These are phyloP conservation scores for Sycobia sp. DNA, from an alignment of 1,140 invertebrate species.

Conservation along the genomic window DNA sequence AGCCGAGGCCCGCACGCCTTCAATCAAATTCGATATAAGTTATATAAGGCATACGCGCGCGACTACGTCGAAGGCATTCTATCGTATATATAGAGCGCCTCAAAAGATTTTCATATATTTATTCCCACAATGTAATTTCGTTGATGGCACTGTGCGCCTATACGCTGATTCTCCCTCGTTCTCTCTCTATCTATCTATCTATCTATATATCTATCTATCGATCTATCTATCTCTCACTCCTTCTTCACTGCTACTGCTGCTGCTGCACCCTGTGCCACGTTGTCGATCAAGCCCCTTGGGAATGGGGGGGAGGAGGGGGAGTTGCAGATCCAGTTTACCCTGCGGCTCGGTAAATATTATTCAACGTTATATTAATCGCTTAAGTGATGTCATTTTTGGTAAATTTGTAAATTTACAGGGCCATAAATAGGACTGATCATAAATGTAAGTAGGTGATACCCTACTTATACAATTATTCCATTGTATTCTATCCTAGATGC, in stretches of 20 bases:
- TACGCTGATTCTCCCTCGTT: no score
- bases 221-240: no score
- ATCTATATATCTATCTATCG: no score
- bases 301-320: not conserved
- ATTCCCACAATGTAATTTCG: constrained; percentile 37
- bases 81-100: no score
- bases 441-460: no score
- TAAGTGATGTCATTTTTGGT: constrained; percentile 37
- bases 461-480: no score
- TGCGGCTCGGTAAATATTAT: constrained; percentile 46
- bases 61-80: not conserved
- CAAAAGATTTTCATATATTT: constrained; percentile 13
- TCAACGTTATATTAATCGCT: constrained; percentile 45
- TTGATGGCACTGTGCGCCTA: constrained; percentile 39
- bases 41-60: no score
- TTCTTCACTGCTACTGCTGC: constrained; percentile 33
- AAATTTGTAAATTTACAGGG: constrained; percentile 37
- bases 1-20: not conserved
- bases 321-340: not conserved
- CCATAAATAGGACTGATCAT: constrained; percentile 27
- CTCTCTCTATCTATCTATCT: no score
- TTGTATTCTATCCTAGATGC: no score
- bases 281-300: not conserved
- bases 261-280: constrained; percentile 9
- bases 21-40: constrained; percentile 16